A percentile compares a stretch with the other conserved stretches of the same genome.
Evolutionary conservation across 1,140 invertebrate species (phyloP).

Genomic region (Zaprionus davidi): DNA sequence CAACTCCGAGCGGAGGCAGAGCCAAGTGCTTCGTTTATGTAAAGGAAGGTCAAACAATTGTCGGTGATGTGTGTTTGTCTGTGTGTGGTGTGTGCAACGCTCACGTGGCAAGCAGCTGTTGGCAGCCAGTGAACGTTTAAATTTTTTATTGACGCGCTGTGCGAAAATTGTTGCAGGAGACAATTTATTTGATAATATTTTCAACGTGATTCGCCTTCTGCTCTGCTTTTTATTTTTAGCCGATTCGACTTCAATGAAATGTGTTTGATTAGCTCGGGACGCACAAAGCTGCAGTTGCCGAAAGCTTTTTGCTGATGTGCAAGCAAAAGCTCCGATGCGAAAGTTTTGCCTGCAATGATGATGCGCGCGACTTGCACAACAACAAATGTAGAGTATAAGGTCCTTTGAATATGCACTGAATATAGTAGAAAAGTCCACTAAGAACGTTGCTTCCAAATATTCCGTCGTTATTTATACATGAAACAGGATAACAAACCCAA

Average conservation of each 20-base stretch:
- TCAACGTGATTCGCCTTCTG: background rate
- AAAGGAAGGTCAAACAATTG: background rate
- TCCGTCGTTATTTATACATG: conserved; percentile 14
- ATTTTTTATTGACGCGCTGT: no score
- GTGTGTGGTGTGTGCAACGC: background rate
- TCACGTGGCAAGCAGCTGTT: conserved; percentile 37
- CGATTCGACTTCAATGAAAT: background rate
- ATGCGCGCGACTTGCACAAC: background rate
- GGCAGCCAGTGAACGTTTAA: background rate
- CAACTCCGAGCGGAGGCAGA: background rate
- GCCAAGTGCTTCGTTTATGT: background rate
- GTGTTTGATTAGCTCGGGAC: conserved; percentile 18
- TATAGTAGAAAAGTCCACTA: conserved; percentile 2
- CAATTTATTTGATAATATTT: background rate
- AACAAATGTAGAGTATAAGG: background rate
- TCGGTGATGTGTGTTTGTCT: conserved; percentile 5
- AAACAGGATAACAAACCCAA: background rate
- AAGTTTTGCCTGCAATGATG: conserved; percentile 31
- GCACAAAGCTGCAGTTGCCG: conserved; percentile 42
- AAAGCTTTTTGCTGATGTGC: conserved; percentile 45
- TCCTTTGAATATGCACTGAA: conserved; percentile 2
- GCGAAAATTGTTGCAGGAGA: background rate
- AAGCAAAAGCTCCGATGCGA: conserved; percentile 31
- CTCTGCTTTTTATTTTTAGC: background rate
- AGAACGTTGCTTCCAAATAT: conserved; percentile 6